Conservation (phyloP, 2,113 vertebrate genomes). For the Apus apus region DNA sequence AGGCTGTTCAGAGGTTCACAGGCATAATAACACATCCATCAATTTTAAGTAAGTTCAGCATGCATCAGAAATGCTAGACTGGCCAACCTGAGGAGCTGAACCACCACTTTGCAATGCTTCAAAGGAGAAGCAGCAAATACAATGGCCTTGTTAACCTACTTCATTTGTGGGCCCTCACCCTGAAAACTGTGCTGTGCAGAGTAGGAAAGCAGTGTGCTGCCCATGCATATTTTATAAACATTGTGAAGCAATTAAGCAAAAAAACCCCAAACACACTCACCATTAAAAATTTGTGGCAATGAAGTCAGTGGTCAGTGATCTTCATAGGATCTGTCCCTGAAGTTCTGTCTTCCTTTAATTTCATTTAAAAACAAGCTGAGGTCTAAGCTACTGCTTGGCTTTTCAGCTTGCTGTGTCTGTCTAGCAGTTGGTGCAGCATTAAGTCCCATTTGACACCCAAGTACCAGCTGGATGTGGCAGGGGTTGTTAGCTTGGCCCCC, state of each 20-base stretch:
- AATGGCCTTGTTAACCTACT: not conserved
- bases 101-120: not conserved
- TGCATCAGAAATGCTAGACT: not conserved
- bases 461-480: not conserved
- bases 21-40: not conserved
- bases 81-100: not conserved
- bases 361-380: not conserved
- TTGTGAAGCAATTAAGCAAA: not conserved
- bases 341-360: not conserved
- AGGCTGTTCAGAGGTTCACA: not conserved
- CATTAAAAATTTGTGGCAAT: not conserved
- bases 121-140: not conserved
- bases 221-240: not conserved
- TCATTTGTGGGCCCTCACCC: not conserved
- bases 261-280: too few species aligned
- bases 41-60: not conserved
- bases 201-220: not conserved
- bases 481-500: not conserved
- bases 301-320: not conserved
- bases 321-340: not conserved
- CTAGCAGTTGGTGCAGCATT: not conserved
- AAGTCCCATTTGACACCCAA: not conserved
- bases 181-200: not conserved
- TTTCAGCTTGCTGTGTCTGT: not conserved
- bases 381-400: not conserved